Evolutionary conservation across 30 jellyfish, hydroid and myxozoan genomes (phyloP), one percentile per base, ranked within the genome.

Genomic region (Aurelia sp.): DNA sequence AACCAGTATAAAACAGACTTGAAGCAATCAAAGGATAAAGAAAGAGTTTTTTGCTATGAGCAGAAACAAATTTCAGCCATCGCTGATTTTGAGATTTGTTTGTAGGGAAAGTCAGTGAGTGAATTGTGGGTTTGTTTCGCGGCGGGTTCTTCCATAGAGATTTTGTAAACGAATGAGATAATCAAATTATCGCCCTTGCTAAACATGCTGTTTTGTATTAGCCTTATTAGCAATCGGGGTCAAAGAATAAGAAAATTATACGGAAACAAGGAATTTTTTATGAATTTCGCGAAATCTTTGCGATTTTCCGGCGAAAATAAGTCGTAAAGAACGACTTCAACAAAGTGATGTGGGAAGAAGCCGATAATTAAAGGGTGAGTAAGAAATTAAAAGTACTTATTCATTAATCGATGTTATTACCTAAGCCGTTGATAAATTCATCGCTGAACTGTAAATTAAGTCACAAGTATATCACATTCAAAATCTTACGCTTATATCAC

Each of bases 111-210:
- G 35, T 23, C 91, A 82, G 77, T 48, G 85, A 70, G 31, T 71
- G 91, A 66, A 82, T 69, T 70, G 71, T 41, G 78, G 27, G 72
- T 68, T 71, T 52, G 47, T 53, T 62, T 62, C 51, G 59, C 71
- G 52, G 22, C 91, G 71, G 91, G 91, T 82, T 41, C 71, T 40
- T 57, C 31, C 77, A 82, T 82, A 35, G 78, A 82, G 79, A 15
- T 53, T 48, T 71, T 18, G 61, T 58, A 82, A 82, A 71, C 91
- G 71, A 62, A 69, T 82, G 91, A 82, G 91, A 82, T 82, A 82
- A 82, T 82, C 85, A 37, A 58, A 69, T 82, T 82, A 82, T 40
- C 77, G 27, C 21, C 64, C 41, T 59, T 6, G 79, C 85, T 66
- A 68, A 68, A 82, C 76, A 60, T 23, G 59, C 15, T 55, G 55